A percentile compares a stretch with the other conserved stretches of the same genome.
These are phyloP conservation scores for Cephalopholis sonnerati DNA, from an alignment of 2,113 vertebrate genomes.

Conservation along the genomic window DNA sequence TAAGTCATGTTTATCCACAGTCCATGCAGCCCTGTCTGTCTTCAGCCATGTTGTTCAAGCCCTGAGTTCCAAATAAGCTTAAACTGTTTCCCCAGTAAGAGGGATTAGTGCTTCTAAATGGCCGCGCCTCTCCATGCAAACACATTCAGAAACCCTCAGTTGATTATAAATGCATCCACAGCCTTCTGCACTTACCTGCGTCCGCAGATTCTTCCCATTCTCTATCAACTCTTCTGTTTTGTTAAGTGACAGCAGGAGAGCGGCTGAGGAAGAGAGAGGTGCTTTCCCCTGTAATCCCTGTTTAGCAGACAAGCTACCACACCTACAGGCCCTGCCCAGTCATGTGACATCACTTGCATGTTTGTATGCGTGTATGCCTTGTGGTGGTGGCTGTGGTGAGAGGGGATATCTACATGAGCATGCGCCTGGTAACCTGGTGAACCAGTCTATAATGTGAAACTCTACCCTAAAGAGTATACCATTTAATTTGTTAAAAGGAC, in stretches of 20 bases:
- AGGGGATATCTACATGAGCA: neutral
- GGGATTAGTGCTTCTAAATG: slow-evolving; percentile 70
- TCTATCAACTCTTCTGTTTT: slow-evolving; percentile 10
- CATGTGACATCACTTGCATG: slow-evolving; percentile 76
- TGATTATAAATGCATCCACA: neutral
- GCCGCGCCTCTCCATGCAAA: neutral
- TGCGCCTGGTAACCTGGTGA: slow-evolving; percentile 2
- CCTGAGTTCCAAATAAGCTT: slow-evolving; percentile 69
- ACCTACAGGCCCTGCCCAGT: slow-evolving; percentile 78
- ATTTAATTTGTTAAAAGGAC: neutral
- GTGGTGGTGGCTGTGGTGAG: neutral
- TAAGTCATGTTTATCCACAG: neutral
- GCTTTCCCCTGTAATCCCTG: slow-evolving; percentile 70
- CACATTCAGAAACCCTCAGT: neutral
- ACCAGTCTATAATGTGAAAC: slow-evolving; percentile 1
- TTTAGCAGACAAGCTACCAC: slow-evolving; percentile 64
- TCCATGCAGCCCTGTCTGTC: neutral
- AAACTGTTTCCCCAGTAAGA: slow-evolving; percentile 44
- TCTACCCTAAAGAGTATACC: neutral
- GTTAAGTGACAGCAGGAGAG: slow-evolving; percentile 1
- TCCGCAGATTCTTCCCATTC: slow-evolving; percentile 36
- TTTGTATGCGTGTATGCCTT: slow-evolving; percentile 37
- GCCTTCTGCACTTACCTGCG: slow-evolving; percentile 45
- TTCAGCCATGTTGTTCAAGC: slow-evolving; percentile 48
- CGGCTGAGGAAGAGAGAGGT: slow-evolving; percentile 9